These are phyloP conservation scores for Linepithema humile DNA, from an alignment of 1,140 invertebrate genomes.

Conservation along the genomic window DNA sequence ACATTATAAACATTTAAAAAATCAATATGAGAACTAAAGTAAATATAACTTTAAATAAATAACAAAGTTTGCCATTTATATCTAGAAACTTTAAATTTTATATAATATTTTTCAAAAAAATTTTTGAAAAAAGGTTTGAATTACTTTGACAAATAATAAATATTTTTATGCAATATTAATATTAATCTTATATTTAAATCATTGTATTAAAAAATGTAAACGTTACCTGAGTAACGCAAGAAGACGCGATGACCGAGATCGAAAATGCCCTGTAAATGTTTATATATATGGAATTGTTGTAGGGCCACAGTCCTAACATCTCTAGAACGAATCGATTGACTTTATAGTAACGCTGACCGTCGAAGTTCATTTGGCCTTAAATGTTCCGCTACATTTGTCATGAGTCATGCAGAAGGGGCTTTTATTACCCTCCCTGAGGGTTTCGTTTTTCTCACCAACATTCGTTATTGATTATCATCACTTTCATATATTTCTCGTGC, in stretches of 20 bases:
- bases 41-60: no score
- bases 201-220: neutral
- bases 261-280: constrained; percentile 3
- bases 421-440: no score
- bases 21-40: no score
- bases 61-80: no score
- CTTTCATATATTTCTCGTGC: neutral
- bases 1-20: neutral
- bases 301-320: constrained; percentile 22
- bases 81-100: no score
- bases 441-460: neutral
- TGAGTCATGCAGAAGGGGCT: neutral
- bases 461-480: neutral
- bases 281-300: constrained; percentile 12
- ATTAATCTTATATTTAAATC: neutral
- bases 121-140: no score
- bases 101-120: no score
- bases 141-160: no score
- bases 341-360: constrained; percentile 6
- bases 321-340: constrained; percentile 1
- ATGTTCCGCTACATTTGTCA: neutral
- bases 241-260: neutral
- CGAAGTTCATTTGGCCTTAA: constrained; percentile 27
- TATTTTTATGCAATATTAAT: neutral
- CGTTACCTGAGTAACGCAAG: constrained; percentile 18